A percentile compares a stretch with the other conserved stretches of the same genome.
Evolutionary conservation across 2,888 invertebrate species (phyloP).

Genomic region (Lycaena phlaeas): DNA sequence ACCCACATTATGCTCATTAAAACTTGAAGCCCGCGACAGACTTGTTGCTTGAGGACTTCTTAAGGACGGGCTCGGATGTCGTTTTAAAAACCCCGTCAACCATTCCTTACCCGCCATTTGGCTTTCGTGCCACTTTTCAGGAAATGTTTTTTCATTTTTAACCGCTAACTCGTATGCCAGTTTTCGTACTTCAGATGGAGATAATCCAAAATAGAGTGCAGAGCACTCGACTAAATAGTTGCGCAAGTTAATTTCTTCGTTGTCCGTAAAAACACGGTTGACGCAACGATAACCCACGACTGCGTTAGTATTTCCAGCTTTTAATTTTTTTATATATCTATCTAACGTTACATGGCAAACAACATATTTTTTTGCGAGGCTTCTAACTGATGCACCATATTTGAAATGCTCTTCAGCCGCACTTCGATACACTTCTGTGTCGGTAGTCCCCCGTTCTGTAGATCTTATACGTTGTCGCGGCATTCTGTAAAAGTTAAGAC

Average conservation of each 20-base stretch:
- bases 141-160: neutral
- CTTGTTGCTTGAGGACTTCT: slow-evolving; percentile 16
- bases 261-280: slow-evolving; percentile 12
- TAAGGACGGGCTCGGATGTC: slow-evolving; percentile 12
- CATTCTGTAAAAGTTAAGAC: slow-evolving; percentile 11
- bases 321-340: slow-evolving; percentile 17
- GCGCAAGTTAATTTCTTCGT: too few species aligned
- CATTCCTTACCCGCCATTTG: slow-evolving; percentile 14
- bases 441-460: slow-evolving; percentile 11
- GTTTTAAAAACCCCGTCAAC: slow-evolving; percentile 14
- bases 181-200: slow-evolving; percentile 14
- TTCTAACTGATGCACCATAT: slow-evolving; percentile 14
- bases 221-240: neutral
- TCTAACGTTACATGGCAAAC: slow-evolving; percentile 4
- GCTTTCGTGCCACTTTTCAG: slow-evolving; percentile 13
- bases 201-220: slow-evolving; percentile 15
- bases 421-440: slow-evolving; percentile 15
- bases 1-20: slow-evolving; percentile 15
- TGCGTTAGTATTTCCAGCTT: slow-evolving; percentile 17
- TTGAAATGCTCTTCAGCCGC: neutral
- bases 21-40: slow-evolving; percentile 15
- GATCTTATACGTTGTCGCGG: slow-evolving; percentile 13
- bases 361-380: slow-evolving; percentile 15
- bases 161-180: slow-evolving; percentile 3
- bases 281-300: slow-evolving; percentile 17